Evolutionary conservation across 2,797 vertebrate genomes (phyloP).

Genomic region (Adelosebastes latens): DNA sequence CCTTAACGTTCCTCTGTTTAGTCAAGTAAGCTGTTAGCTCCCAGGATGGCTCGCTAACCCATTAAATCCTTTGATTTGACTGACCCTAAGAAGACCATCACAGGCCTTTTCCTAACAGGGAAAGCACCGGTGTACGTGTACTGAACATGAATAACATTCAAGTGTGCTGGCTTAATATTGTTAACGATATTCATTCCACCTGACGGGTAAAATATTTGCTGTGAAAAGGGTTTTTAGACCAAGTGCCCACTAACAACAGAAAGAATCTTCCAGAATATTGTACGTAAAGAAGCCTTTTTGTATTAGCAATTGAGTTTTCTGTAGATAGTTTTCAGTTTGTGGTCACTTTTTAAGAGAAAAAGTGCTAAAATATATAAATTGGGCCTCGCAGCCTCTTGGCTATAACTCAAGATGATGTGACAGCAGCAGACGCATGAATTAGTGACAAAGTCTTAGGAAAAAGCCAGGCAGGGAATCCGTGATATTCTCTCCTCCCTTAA

Average conservation of each 20-base stretch:
- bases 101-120: no score
- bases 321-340: not conserved
- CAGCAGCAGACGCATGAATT: no score
- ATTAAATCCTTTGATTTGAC: not conserved
- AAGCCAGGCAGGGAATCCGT: not conserved
- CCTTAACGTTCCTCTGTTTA: no score
- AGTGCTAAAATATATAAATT: not conserved
- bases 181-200: not conserved
- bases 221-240: not conserved
- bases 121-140: not conserved
- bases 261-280: not conserved
- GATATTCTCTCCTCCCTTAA: conserved; percentile 4
- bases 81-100: not conserved
- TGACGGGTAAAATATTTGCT: not conserved
- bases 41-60: no score
- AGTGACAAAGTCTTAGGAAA: not conserved
- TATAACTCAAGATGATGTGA: not conserved
- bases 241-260: not conserved
- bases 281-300: not conserved
- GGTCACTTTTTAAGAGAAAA: not conserved
- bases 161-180: not conserved
- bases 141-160: not conserved
- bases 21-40: no score
- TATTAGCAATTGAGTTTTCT: not conserved
- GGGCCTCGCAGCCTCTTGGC: not conserved